These are phyloP conservation scores for Balanococcus diminutus DNA, from an alignment of 2,888 invertebrate genomes.

Conservation along the genomic window DNA sequence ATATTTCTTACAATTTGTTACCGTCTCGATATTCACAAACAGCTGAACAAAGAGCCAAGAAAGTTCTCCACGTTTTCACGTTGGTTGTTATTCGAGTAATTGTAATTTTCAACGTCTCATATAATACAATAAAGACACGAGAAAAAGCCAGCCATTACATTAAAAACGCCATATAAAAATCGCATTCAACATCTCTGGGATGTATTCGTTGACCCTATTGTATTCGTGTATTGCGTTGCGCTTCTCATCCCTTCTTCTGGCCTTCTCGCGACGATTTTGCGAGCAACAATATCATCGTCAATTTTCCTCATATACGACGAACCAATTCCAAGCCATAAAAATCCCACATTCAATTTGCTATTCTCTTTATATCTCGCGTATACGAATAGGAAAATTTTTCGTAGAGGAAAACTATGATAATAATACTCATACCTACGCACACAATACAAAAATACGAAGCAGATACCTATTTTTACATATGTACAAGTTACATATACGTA, in stretches of 20 bases:
- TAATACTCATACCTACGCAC: neutral
- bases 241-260: no score
- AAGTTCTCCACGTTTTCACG: neutral
- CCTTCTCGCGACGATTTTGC: no score
- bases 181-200: neutral
- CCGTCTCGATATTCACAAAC: no score
- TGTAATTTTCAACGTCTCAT: neutral
- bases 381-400: neutral
- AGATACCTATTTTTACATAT: neutral
- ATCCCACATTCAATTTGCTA: neutral
- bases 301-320: conserved; percentile 1
- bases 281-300: neutral
- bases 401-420: neutral
- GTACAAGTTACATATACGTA: neutral
- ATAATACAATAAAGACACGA: neutral
- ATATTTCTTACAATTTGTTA: no score
- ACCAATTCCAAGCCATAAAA: conserved; percentile 6
- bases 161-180: neutral
- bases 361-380: neutral
- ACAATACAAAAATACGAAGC: neutral
- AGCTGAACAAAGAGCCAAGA: neutral
- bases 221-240: neutral
- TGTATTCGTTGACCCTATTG: neutral
- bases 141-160: neutral
- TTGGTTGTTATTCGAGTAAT: neutral